Conservation (phyloP, 2,113 vertebrate species). For the Urocolius indicus region DNA sequence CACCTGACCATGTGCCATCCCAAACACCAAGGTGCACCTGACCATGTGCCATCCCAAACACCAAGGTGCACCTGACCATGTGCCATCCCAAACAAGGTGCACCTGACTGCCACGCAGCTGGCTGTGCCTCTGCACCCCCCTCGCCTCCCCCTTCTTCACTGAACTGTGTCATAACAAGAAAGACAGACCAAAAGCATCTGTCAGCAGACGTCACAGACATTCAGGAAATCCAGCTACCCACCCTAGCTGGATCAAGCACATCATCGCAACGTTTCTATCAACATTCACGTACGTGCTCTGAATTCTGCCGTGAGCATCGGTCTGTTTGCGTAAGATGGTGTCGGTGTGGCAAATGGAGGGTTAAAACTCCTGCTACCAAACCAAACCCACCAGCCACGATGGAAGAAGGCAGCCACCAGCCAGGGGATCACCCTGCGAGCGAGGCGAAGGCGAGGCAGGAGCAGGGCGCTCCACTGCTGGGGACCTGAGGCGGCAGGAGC, state of each 20-base stretch:
- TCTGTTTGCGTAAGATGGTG: not conserved
- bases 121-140: not conserved
- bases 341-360: not conserved
- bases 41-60: no score
- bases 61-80: not conserved
- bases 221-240: not conserved
- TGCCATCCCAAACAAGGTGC: not conserved
- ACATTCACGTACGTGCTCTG: not conserved
- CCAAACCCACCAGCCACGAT: not conserved
- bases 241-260: not conserved
- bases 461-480: accelerated
- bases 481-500: not conserved
- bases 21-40: no score
- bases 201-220: not conserved
- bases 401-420: not conserved
- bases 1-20: no score
- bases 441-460: accelerated
- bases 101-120: not conserved
- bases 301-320: accelerated
- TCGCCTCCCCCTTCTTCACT: not conserved
- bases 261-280: not conserved
- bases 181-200: not conserved
- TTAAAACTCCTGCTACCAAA: not conserved
- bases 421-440: accelerated
- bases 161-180: not conserved